Evolutionary conservation across 2,113 vertebrate species (phyloP).

Genomic region (Pelobates fuscus): DNA sequence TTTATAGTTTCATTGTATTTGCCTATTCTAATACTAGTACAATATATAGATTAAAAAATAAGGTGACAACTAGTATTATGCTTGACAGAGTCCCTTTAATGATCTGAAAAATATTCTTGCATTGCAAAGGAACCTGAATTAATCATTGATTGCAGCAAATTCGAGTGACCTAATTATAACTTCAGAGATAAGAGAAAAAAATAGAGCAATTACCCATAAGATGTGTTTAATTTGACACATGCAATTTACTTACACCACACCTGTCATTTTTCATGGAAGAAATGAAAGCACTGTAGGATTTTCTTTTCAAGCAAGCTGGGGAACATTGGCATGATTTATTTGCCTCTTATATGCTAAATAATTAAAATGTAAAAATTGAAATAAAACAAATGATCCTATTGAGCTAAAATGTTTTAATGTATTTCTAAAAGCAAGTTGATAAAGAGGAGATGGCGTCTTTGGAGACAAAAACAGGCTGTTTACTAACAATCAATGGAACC

Average conservation of each 20-base stretch:
- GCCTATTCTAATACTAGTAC: too few species aligned
- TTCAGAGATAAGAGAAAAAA: conserved; percentile 40
- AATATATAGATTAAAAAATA: too few species aligned
- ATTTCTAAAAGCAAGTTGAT: too few species aligned
- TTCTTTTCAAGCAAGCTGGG: conserved; percentile 24
- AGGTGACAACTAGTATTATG: too few species aligned
- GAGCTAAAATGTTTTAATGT: neutral
- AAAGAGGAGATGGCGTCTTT: too few species aligned
- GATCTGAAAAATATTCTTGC: conserved; percentile 2
- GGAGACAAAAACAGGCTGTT: too few species aligned
- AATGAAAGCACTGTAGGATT: conserved; percentile 16
- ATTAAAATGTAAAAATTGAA: conserved; percentile 39
- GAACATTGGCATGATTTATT: conserved; percentile 37
- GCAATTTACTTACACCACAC: conserved; percentile 35
- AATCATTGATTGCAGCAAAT: conserved; percentile 40
- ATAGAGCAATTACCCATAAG: conserved; percentile 42
- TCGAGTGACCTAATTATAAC: conserved; percentile 47
- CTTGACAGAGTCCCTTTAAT: too few species aligned
- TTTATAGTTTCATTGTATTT: too few species aligned
- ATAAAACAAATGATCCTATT: conserved; percentile 22
- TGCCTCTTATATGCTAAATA: conserved; percentile 27
- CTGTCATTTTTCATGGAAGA: conserved; percentile 37
- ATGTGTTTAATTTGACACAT: conserved; percentile 45
- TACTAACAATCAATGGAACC: too few species aligned
- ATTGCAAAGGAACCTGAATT: conserved; percentile 21